Percentiles rank a stretch among this genome's conserved stretches.
These are phyloP conservation scores for Probaryconus sp. DNA, from an alignment of 1,140 invertebrate genomes.

Conservation along the genomic window DNA sequence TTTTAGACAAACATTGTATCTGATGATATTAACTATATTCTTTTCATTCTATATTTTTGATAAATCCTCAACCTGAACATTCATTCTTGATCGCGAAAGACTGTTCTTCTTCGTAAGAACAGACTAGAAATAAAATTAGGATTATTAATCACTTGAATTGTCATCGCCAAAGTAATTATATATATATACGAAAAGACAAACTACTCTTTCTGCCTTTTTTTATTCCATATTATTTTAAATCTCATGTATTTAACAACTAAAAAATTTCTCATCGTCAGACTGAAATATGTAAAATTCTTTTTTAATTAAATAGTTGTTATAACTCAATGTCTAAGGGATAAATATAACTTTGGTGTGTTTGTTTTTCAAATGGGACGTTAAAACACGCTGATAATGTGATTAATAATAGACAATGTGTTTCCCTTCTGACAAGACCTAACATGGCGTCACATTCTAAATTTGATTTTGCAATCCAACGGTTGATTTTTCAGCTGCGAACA, in stretches of 20 bases:
- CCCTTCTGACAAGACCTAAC: conserved; percentile 28
- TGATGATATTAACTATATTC: no score
- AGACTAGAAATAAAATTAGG: no score
- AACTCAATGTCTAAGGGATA: conserved; percentile 37
- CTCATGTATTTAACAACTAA: conserved; percentile 1
- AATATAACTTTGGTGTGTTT: conserved; percentile 39
- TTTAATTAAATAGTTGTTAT: conserved; percentile 49
- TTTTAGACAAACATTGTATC: no score
- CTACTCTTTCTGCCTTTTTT: conserved; percentile 13
- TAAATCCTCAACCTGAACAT: no score
- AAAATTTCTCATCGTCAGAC: conserved; percentile 32
- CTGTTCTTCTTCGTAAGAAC: no score
- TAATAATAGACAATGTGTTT: conserved; percentile 47
- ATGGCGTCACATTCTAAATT: conserved; percentile 25
- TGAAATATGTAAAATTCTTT: conserved; percentile 34
- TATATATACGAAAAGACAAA: no score
- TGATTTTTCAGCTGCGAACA: no score
- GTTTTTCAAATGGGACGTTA: conserved; percentile 52
- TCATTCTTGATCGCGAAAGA: no score
- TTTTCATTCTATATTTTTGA: no score
- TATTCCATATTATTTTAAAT: not conserved
- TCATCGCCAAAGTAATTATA: no score
- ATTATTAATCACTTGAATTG: no score
- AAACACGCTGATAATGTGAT: conserved; percentile 57
- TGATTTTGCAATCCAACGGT: conserved; percentile 21